Base-by-base conservation (phyloP, 2,797 vertebrate species). In the Lycodopsis pacificus region DNA sequence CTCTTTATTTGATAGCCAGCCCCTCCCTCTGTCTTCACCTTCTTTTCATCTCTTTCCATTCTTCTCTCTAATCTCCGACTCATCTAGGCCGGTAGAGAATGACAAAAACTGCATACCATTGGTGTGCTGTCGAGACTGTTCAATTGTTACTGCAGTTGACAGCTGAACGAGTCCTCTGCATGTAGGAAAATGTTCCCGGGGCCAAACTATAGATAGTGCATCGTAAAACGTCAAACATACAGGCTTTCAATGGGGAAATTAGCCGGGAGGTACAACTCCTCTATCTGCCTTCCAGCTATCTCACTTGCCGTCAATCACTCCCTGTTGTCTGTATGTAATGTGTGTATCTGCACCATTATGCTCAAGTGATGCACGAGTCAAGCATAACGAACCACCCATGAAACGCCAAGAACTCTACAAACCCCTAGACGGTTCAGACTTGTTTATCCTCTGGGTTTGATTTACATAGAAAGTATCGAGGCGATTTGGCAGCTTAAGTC, bases 21-120 rank as follows among this genome's bases (percentile, higher is more conserved):
- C 68, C 85, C 82, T 85, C 90, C 91, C 76, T 86, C 80, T 20
- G 64, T 68, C 77, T 80, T 83, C 77, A 36, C 67, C 61, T 70
- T 81, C 79, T 88, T 85, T 81, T 79, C 72, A 78, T 90, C 83
- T 86, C 44, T 40, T 86, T 77, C 81, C 66, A 78, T 86, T 88
- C 80, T 63, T 82, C 57, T 76, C 73, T 84, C 77, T 84, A 80
- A 91, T 91, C 86, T 84, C 58, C 64, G 56, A 77, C 64, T 90
- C 82, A 90, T 89, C 82, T 76, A 44, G 9, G n/a, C 72, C 22
- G 17, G 66, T 76, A 82, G 85, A 85, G 84, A 90, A 85, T 87
- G 75, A 76, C 73, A 34, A 34, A 34, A 25, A 22, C 20, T 54
- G 46, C 51, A 42, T 63, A 61, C 14, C 46, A 32, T 68, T 6